Percentiles rank a stretch among this genome's conserved stretches.
Evolutionary conservation across 2,113 vertebrate genomes (phyloP).

Genomic region (Pycnonotus jocosus): DNA sequence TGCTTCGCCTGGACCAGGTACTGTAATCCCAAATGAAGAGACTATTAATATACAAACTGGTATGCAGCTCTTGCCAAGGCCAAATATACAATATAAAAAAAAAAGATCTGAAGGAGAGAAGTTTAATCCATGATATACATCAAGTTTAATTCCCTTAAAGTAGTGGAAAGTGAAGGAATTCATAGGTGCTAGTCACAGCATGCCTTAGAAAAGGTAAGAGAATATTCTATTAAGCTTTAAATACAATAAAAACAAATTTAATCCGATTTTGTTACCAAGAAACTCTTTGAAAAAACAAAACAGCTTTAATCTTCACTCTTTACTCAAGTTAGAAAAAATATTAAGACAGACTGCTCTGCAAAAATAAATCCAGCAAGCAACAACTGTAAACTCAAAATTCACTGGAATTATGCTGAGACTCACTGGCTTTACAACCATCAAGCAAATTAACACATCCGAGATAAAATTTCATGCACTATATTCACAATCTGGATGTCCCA

Average conservation of each 20-base stretch:
- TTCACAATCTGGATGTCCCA: background rate
- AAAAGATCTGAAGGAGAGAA: background rate
- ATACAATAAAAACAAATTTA: background rate
- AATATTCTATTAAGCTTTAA: background rate
- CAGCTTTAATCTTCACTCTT: background rate
- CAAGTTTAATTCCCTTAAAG: background rate
- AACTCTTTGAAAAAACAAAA: background rate
- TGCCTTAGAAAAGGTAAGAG: background rate
- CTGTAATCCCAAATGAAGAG: background rate
- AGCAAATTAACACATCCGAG: background rate
- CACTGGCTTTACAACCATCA: background rate
- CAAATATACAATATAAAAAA: background rate
- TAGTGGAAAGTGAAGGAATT: background rate
- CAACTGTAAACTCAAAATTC: background rate
- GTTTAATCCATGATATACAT: background rate
- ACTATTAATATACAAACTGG: background rate
- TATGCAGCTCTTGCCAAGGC: background rate
- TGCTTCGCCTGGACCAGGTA: background rate
- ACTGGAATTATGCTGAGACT: background rate
- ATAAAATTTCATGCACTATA: background rate
- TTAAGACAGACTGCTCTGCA: background rate
- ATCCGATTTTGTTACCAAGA: background rate
- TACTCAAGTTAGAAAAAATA: background rate
- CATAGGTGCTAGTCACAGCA: background rate
- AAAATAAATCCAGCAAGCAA: background rate